These are phyloP conservation scores for Octonoba sinensis DNA, from an alignment of 2,888 invertebrate species.

Conservation along the genomic window DNA sequence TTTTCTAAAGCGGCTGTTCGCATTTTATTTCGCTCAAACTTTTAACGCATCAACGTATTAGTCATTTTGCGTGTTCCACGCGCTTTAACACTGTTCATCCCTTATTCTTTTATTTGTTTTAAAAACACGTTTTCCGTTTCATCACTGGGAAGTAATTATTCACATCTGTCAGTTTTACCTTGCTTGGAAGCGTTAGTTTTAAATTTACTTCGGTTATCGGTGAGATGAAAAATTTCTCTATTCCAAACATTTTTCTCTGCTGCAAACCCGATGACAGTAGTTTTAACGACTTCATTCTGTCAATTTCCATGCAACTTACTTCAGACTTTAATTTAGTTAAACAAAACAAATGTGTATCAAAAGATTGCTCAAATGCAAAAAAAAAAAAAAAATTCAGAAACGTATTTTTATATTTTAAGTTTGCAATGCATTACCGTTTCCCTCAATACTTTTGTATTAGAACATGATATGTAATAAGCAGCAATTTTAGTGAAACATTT, in stretches of 20 bases:
- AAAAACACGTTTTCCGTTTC: conserved; percentile 35
- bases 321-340: not conserved
- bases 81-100: conserved; percentile 23
- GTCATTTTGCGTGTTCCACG: conserved; percentile 18
- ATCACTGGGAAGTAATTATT: conserved; percentile 56
- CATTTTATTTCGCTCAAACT: conserved; percentile 31
- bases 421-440: too few species aligned
- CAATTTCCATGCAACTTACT: not conserved
- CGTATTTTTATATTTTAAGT: too few species aligned
- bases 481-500: too few species aligned
- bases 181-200: conserved; percentile 21
- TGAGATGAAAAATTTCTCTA: conserved; percentile 10
- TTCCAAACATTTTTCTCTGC: conserved; percentile 12
- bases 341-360: too few species aligned
- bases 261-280: conserved; percentile 18
- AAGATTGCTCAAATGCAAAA: too few species aligned
- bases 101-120: not conserved
- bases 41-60: conserved; percentile 44
- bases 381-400: too few species aligned
- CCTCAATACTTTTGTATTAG: too few species aligned
- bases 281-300: conserved; percentile 35
- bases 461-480: too few species aligned
- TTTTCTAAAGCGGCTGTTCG: conserved; percentile 4
- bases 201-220: conserved; percentile 21
- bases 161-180: conserved; percentile 42